phyloP scores from a whole-genome alignment of 2,113 vertebrate genomes.

The Malurus alboscapulatus region DNA sequence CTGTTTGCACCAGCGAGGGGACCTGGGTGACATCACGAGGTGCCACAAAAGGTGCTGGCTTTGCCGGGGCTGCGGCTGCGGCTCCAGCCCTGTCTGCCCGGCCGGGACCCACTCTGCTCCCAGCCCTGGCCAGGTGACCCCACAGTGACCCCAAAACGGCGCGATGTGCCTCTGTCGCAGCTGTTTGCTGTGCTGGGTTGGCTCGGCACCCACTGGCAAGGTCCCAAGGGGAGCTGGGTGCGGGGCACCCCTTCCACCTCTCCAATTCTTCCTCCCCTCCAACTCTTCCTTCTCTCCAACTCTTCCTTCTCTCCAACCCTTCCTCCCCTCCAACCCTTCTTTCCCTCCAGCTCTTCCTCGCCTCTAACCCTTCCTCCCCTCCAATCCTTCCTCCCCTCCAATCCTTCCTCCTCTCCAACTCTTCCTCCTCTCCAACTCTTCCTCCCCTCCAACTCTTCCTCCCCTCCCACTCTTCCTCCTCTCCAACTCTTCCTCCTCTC shows the following conservation, averaged over 20 bases:
- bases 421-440: neutral
- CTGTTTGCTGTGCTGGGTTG: accelerated
- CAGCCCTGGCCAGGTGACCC: accelerated
- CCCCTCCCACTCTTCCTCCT: neutral
- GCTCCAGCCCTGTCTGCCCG: neutral
- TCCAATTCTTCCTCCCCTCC: neutral
- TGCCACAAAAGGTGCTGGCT: neutral
- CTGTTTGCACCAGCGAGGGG: neutral
- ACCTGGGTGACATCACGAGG: neutral
- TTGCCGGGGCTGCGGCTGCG: accelerated
- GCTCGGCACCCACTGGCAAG: neutral
- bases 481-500: neutral
- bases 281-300: neutral
- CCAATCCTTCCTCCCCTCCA: neutral
- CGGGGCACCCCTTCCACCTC: neutral
- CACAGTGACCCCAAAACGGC: accelerated
- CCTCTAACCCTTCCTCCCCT: neutral
- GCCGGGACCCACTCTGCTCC: neutral
- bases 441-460: neutral
- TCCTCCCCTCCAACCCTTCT: neutral
- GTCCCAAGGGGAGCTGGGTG: neutral
- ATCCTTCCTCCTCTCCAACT: neutral
- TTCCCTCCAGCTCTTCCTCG: neutral
- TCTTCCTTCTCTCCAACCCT: neutral
- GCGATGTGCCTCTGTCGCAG: accelerated